These are phyloP conservation scores for Rhaphigaster nebulosa DNA, from an alignment of 2,888 invertebrate species.

Conservation along the genomic window DNA sequence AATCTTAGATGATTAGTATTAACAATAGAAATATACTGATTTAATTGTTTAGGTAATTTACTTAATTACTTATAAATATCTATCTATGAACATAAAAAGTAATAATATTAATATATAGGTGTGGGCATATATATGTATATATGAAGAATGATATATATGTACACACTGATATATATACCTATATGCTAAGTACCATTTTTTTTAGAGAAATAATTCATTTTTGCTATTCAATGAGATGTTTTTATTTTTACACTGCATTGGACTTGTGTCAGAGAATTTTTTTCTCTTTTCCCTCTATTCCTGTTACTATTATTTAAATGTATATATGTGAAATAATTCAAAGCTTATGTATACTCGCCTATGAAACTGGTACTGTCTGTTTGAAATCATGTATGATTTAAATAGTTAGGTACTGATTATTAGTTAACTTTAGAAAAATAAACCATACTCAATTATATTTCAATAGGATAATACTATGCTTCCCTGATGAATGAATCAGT, in stretches of 20 bases:
- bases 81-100: neutral
- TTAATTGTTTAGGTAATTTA: slow-evolving; percentile 26
- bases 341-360: neutral
- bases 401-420: neutral
- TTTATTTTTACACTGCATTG: neutral
- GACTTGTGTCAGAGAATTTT: neutral
- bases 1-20: neutral
- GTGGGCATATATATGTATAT: neutral
- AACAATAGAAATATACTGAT: neutral
- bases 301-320: neutral
- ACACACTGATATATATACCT: neutral
- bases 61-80: slow-evolving; percentile 1
- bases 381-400: neutral
- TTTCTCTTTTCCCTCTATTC: neutral
- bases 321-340: neutral
- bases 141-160: too few species aligned
- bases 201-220: neutral
- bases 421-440: neutral
- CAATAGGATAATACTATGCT: neutral
- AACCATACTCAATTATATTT: neutral
- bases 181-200: neutral
- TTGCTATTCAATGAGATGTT: neutral
- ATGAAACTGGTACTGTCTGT: neutral
- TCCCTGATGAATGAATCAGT: neutral
- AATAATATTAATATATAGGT: neutral